Base-by-base conservation (phyloP, 2,888 invertebrate genomes). In the Epistrophe grossulariae region DNA sequence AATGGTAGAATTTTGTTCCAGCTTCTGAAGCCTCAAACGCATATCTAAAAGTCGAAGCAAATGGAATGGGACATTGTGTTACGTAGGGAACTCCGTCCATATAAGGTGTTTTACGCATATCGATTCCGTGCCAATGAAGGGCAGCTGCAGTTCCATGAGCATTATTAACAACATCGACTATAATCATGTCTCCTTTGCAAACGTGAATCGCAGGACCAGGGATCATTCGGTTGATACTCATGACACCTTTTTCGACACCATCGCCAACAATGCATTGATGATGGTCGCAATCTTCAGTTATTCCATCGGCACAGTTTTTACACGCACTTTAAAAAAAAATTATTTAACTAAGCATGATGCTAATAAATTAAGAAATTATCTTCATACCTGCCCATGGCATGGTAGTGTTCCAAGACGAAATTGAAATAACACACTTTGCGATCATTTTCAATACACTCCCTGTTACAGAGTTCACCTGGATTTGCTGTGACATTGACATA, bases 51-150 rank as follows among this genome's bases (percentile, higher is more conserved):
- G 95, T 95, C 1, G 94, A 94, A 62, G 95, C 95, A 1, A 96
- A 96, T 8, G 93, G 92, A 87, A 97, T 96, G 0, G 97, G 97
- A 89, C 97, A 97, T 92, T 97, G 97, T 0, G 97, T 97, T 11
- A 97, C 94, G 88, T 95, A 95, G 0, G 97, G 97, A 0, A 97
- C 97, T 0, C 97, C 97, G 88, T 97, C 97, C 97, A 97, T 97
- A 91, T 95, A 96, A 0, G 97, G 97, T 0, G 96, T 95, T 0
- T 94, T 94, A 28, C 93, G 92, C 93, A 97, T 96, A 90, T 96
- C 96, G 89, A 96, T 95, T 0, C 98, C 98, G 90, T 98, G 98
- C 97, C 98, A 98, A 91, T 98, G 98, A 28, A 98, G 95, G 0
- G 96, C 95, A 0, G 97, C 96, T 3, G 95, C 95, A 90, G 97